Evolutionary conservation across 1,140 invertebrate species (phyloP).

Genomic region (Penaeus vannamei): DNA sequence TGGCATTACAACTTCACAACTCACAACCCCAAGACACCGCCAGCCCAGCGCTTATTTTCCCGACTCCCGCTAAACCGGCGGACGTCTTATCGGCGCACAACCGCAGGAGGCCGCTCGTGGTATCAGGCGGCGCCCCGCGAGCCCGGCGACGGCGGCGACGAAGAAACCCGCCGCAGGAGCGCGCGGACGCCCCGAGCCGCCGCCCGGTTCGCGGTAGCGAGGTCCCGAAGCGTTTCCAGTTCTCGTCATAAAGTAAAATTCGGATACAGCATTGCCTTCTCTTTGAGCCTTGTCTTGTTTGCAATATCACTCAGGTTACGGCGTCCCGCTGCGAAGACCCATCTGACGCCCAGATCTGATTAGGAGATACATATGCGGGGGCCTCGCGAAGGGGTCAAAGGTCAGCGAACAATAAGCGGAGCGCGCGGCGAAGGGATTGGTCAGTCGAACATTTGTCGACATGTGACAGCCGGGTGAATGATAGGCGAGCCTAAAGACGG

Average conservation of each 20-base stretch:
- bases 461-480: slow-evolving; percentile 44
- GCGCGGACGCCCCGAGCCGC: not conserved
- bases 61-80: no score
- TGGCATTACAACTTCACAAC: no score
- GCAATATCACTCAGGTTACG: no score
- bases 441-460: slow-evolving; percentile 41
- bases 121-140: not conserved
- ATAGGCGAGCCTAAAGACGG: slow-evolving; percentile 42
- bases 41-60: no score
- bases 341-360: no score
- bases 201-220: slow-evolving; percentile 32
- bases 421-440: slow-evolving; percentile 11
- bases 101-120: no score
- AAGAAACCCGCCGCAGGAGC: slow-evolving; percentile 1
- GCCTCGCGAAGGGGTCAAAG: no score
- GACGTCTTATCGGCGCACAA: no score
- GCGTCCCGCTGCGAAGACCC: no score
- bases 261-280: slow-evolving; percentile 31
- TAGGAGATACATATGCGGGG: not conserved
- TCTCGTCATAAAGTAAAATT: slow-evolving; percentile 22
- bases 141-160: slow-evolving; percentile 12
- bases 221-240: slow-evolving; percentile 6
- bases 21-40: no score
- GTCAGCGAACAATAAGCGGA: slow-evolving; percentile 20
- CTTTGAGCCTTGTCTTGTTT: not conserved